phyloP scores from a whole-genome alignment of 1,140 invertebrate species.

The Eurytemora carolleeae region DNA sequence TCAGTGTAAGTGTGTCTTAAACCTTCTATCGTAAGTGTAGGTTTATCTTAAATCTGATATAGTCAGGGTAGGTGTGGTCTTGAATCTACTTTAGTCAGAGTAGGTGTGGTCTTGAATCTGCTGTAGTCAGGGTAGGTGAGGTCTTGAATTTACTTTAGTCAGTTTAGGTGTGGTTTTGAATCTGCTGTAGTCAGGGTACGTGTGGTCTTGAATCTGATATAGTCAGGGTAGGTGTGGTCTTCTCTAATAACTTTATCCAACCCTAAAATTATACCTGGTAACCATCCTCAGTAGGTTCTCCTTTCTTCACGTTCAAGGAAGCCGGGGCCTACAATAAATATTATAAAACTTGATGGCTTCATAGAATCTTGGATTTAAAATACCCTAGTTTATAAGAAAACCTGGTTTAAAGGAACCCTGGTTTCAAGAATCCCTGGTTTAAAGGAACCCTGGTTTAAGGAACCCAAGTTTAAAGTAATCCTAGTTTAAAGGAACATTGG shows the following conservation, averaged over 20 bases:
- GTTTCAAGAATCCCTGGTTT: too few species aligned
- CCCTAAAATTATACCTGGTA: background rate
- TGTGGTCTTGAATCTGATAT: background rate
- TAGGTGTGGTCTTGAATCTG: background rate
- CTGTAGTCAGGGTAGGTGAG: background rate
- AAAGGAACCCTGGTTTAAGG: too few species aligned
- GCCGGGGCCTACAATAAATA: background rate
- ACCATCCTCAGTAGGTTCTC: background rate
- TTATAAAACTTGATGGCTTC: background rate
- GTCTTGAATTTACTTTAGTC: background rate
- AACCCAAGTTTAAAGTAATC: too few species aligned
- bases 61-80: too few species aligned
- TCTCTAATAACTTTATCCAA: background rate
- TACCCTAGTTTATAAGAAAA: too few species aligned
- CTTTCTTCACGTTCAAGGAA: background rate
- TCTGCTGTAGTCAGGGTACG: background rate
- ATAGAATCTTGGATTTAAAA: too few species aligned
- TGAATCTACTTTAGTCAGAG: background rate
- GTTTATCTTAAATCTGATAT: too few species aligned
- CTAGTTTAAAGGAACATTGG: too few species aligned
- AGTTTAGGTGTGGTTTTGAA: background rate
- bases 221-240: background rate
- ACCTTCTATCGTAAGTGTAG: too few species aligned
- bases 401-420: too few species aligned
- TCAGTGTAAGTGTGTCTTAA: too few species aligned